Evolutionary conservation across 2,113 vertebrate species (phyloP).

Genomic region (Pelecanus crispus): DNA sequence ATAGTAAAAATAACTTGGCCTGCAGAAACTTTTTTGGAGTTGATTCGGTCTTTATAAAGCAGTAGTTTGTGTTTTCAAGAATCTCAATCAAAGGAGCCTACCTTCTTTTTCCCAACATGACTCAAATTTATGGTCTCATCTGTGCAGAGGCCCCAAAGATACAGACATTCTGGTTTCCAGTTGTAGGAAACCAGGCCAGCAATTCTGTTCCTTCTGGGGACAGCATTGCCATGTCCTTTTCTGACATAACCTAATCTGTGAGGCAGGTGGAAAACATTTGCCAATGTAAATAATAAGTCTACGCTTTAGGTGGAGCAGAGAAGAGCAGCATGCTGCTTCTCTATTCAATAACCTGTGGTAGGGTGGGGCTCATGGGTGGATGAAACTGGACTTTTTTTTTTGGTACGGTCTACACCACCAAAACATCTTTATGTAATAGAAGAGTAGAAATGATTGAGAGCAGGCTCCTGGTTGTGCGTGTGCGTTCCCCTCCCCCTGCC

Average conservation of each 20-base stretch:
- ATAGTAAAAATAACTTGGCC: not conserved
- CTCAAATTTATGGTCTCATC: not conserved
- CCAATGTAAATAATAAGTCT: not conserved
- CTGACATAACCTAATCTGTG: not conserved
- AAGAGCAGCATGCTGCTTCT: not conserved
- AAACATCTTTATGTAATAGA: not conserved
- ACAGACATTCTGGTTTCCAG: not conserved
- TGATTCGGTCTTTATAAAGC: not conserved
- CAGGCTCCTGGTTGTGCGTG: not conserved
- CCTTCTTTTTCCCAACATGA: not conserved
- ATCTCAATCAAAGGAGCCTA: not conserved
- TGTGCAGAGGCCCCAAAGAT: not conserved
- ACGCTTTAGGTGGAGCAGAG: not conserved
- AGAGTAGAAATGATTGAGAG: not conserved
- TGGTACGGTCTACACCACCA: not conserved
- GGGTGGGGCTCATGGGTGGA: not conserved
- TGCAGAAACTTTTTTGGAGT: not conserved
- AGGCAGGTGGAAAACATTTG: not conserved
- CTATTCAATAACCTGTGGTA: not conserved
- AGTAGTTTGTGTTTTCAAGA: not conserved
- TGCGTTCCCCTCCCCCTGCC: too few species aligned
- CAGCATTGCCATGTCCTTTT: not conserved
- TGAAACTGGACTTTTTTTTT: not conserved
- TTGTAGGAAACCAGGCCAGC: not conserved
- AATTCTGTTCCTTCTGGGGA: not conserved